phyloP scores from a whole-genome alignment of 2,113 vertebrate species.

The Leucosticte australis region DNA sequence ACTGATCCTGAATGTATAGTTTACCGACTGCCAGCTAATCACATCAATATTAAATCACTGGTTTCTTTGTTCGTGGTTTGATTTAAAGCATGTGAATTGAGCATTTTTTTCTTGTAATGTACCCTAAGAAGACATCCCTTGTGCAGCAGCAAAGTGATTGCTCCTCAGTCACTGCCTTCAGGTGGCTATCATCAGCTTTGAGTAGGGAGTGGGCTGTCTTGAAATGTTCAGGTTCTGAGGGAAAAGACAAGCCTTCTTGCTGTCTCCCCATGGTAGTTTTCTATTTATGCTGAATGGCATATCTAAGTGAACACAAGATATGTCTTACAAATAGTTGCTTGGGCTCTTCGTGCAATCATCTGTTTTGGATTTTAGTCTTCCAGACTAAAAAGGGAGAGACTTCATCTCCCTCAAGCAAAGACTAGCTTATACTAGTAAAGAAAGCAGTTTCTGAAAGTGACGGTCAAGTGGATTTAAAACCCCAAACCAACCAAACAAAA shows the following conservation, averaged over 20 bases:
- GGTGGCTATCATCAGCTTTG: background rate
- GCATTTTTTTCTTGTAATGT: background rate
- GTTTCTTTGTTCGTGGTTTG: background rate
- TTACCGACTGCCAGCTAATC: background rate
- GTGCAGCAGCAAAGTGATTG: background rate
- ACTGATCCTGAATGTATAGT: background rate
- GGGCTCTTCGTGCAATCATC: background rate
- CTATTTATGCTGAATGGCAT: background rate
- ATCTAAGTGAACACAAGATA: background rate
- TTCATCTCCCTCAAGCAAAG: background rate
- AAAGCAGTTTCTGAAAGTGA: background rate
- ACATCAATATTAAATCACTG: background rate
- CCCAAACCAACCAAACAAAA: background rate
- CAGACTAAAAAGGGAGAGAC: background rate
- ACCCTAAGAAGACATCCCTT: background rate
- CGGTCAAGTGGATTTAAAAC: background rate
- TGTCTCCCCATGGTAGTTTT: background rate
- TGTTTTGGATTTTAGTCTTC: background rate
- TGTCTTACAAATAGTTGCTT: background rate
- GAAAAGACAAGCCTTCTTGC: background rate
- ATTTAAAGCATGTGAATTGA: background rate
- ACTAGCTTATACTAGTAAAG: background rate
- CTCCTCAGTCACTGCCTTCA: background rate
- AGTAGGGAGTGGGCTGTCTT: background rate
- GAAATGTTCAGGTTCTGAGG: background rate